Evolutionary conservation across 2,797 vertebrate species (phyloP).

Genomic region (Acanthopagrus latus): DNA sequence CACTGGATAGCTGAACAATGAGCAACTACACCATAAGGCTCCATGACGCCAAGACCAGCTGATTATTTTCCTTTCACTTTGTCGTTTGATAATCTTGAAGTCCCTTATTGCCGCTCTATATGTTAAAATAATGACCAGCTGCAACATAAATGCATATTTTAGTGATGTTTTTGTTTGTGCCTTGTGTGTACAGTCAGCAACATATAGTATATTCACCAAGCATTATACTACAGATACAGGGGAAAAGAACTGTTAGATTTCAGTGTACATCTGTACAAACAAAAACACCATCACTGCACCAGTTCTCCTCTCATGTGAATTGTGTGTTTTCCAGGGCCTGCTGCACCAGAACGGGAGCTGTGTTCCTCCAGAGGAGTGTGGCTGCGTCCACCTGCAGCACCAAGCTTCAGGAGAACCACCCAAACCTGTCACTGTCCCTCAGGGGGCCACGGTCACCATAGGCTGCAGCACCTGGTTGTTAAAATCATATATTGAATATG

Average conservation of each 20-base stretch:
- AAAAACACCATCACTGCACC: not conserved
- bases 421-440: conserved; percentile 75
- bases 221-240: not conserved
- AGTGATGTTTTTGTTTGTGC: not conserved
- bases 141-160: not conserved
- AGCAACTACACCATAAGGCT: not conserved
- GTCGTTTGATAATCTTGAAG: no score
- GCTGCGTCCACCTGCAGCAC: conserved; percentile 82
- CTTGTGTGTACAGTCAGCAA: not conserved
- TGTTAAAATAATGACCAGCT: not conserved
- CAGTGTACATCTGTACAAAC: not conserved
- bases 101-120: not conserved
- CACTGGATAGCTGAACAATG: not conserved
- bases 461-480: conserved; percentile 91
- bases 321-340: conserved; percentile 77
- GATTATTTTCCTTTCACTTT: not conserved
- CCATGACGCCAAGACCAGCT: not conserved
- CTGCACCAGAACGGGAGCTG: conserved; percentile 89
- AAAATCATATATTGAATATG: not conserved
- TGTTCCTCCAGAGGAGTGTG: conserved; percentile 83
- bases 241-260: not conserved
- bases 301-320: not conserved
- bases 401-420: conserved; percentile 57
- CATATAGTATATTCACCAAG: not conserved
- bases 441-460: conserved; percentile 78